Conservation (phyloP, 1,140 invertebrate species). For the Archegozetes longisetosus region DNA sequence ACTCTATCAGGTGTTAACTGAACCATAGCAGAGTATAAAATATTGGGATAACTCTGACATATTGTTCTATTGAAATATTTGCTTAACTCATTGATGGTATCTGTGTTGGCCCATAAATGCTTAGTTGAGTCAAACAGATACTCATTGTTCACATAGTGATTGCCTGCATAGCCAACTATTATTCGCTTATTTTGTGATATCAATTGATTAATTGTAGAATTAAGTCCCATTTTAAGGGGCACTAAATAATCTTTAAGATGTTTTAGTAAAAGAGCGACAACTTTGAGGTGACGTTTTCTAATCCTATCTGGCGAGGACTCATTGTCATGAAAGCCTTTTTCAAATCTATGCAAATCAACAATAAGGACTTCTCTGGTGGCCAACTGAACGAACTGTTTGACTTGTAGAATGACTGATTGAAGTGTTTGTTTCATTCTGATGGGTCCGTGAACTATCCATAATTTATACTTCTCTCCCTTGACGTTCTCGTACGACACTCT, state of each 20-base stretch:
- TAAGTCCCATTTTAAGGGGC: not conserved
- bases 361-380: conserved; percentile 25
- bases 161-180: conserved; percentile 38
- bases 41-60: conserved; percentile 6
- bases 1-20: conserved; percentile 58
- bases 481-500: conserved; percentile 23
- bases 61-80: conserved; percentile 26
- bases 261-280: conserved; percentile 33
- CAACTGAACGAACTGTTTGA: conserved; percentile 23
- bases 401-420: conserved; percentile 21
- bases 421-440: conserved; percentile 23
- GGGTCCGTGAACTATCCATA: conserved; percentile 27
- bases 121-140: conserved; percentile 30
- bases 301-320: not conserved
- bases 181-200: conserved; percentile 36
- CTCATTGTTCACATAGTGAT: not conserved
- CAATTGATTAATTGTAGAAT: conserved; percentile 30
- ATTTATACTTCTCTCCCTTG: conserved; percentile 19
- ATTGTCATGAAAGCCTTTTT: conserved; percentile 20
- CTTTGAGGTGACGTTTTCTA: conserved; percentile 29
- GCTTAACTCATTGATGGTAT: conserved; percentile 33
- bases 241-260: conserved; percentile 23
- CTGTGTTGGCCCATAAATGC: conserved; percentile 44
- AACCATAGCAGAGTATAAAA: conserved; percentile 28
- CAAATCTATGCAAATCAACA: conserved; percentile 27